Percentiles rank a stretch among this genome's conserved stretches.
Evolutionary conservation across 2,113 vertebrate species (phyloP).

Genomic region (Petaurus breviceps): DNA sequence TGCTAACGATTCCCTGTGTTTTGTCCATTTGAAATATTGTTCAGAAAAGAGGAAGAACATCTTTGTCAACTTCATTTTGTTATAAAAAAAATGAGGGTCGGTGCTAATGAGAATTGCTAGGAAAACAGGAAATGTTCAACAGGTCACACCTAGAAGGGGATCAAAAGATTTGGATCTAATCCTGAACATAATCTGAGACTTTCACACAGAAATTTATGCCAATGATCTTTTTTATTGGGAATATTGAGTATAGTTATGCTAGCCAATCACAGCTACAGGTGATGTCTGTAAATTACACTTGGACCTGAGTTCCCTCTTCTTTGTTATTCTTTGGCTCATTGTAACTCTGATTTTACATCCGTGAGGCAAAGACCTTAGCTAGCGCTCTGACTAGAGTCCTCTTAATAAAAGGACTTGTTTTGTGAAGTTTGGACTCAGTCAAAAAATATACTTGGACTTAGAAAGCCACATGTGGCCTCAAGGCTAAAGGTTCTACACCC

Average conservation of each 20-base stretch:
- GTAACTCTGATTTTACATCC: slow-evolving; percentile 63
- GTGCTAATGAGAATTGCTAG: slow-evolving; percentile 95
- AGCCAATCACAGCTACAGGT: slow-evolving; percentile 92
- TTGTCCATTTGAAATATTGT: slow-evolving; percentile 90
- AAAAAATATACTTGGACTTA: no score
- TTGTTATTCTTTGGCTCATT: slow-evolving; percentile 69
- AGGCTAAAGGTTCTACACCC: no score
- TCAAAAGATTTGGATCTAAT: slow-evolving; percentile 90
- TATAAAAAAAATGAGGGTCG: slow-evolving; percentile 92
- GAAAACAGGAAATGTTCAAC: slow-evolving; percentile 93
- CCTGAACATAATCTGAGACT: slow-evolving; percentile 93
- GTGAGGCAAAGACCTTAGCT: slow-evolving; percentile 85
- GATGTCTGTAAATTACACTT: slow-evolving; percentile 93
- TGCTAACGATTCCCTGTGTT: no score
- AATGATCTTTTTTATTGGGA: slow-evolving; percentile 90
- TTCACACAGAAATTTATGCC: slow-evolving; percentile 94
- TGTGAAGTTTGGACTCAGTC: no score
- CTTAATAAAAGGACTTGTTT: no score
- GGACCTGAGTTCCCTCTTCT: slow-evolving; percentile 60
- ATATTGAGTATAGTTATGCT: slow-evolving; percentile 91
- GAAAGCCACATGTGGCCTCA: no score
- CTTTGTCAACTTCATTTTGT: slow-evolving; percentile 90
- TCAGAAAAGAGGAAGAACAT: slow-evolving; percentile 92
- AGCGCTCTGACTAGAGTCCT: slow-evolving; percentile 79
- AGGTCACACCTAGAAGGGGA: slow-evolving; percentile 85